Conservation (phyloP, 2,888 invertebrate species). For the Amiota mariae region DNA sequence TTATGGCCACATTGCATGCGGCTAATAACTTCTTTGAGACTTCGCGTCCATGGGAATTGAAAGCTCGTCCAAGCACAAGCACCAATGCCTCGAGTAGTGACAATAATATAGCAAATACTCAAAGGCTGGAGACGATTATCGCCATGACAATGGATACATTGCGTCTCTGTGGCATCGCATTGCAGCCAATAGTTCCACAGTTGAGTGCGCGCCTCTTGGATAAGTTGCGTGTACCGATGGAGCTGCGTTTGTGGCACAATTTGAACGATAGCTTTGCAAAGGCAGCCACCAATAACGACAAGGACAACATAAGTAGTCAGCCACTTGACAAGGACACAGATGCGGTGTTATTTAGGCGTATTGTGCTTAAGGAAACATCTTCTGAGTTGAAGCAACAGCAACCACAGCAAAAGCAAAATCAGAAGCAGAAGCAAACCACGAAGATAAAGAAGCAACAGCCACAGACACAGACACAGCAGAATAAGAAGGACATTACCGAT, state of each 20-base stretch:
- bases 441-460: constrained; percentile 37
- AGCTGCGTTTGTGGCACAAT: constrained; percentile 75
- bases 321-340: constrained; percentile 52
- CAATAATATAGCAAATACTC: constrained; percentile 65
- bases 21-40: constrained; percentile 91
- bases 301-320: constrained; percentile 21
- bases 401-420: constrained; percentile 24
- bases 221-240: constrained; percentile 76
- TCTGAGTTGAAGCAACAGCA: constrained; percentile 11
- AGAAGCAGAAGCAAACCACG: constrained; percentile 42
- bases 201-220: constrained; percentile 81
- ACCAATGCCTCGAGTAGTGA: constrained; percentile 37
- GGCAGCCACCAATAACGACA: constrained; percentile 28
- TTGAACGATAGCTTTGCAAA: constrained; percentile 65
- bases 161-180: constrained; percentile 84
- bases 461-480: constrained; percentile 6
- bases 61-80: constrained; percentile 65
- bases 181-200: constrained; percentile 90
- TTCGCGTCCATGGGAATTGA: constrained; percentile 91
- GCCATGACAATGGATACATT: constrained; percentile 89
- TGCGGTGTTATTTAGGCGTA: constrained; percentile 69
- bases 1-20: constrained; percentile 82
- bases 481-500: background rate
- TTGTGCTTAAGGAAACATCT: constrained; percentile 55
- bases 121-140: constrained; percentile 82